Evolutionary conservation across 2,888 invertebrate genomes (phyloP), one percentile per base, ranked within the genome.

Genomic region (Bhutanitis thaidina): DNA sequence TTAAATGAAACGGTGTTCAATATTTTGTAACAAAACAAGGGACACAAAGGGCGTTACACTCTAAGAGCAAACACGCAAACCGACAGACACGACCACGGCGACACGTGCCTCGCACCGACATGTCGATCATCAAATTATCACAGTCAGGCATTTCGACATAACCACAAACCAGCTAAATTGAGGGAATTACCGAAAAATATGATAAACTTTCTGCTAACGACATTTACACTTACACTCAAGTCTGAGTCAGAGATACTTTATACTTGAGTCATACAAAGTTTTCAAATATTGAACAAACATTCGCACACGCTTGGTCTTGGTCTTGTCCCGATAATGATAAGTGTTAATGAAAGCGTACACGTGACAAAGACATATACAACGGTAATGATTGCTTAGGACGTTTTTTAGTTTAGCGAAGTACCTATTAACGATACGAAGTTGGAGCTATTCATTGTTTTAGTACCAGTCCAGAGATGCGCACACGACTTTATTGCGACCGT

Each of bases 21-120:
- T 88, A 87, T 89, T 87, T 88, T 87, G 87, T 88, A 83, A 88
- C 87, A 87, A 85, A 86, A 87, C 86, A 86, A 81, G 85, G 80
- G 80, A 87, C 71, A 86, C 82, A 85, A 86, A 89, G 88, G 81
- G 84, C 87, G 75, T 86, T 88, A 86, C 87, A 80, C 88, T 84
- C 86, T 65, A 58, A 68, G 71, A 59, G 80, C 75, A 84, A 85
- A 87, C 80, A 88, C 56, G 56, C 64, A 64, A 65, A 62, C 64
- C 64, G 66, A 74, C 71, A 56, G 56, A 55, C 57, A 55, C 65
- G 65, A 58, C 59, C 64, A 60, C 55, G 56, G 60, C 56, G 69
- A 75, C 75, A 69, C 74, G 73, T 68, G 74, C 59, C 64, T 52
- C 65, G 57, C 59, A 43, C 57, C 61, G 54, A 57, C 67, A 60